Conservation (phyloP, 1,140 invertebrate species). For the Eriocheir sinensis region DNA sequence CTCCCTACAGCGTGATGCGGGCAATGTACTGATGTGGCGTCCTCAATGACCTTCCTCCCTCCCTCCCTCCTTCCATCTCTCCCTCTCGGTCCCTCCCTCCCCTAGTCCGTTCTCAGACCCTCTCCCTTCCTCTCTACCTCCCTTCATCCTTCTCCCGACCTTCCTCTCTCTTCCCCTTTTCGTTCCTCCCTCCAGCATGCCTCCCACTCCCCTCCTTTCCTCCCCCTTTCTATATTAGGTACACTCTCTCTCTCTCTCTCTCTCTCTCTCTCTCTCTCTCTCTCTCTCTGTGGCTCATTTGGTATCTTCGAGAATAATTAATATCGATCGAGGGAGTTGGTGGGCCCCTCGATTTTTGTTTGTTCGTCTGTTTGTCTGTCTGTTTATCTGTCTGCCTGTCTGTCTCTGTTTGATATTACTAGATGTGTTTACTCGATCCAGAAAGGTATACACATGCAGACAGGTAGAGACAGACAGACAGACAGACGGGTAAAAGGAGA, state of each 20-base stretch:
- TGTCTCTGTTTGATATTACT: too few species aligned
- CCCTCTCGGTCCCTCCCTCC: not conserved
- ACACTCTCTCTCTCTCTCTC: conserved; percentile 20
- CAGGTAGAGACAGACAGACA: too few species aligned
- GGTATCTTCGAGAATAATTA: too few species aligned
- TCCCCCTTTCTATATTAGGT: too few species aligned
- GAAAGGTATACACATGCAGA: too few species aligned
- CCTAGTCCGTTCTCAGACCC: not conserved
- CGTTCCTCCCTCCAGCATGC: too few species aligned
- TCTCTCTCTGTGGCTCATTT: too few species aligned
- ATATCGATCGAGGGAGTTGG: too few species aligned
- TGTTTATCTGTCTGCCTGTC: not conserved
- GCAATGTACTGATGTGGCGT: conserved; percentile 13
- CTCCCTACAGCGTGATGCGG: not conserved
- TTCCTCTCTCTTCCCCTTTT: not conserved
- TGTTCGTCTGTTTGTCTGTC: not conserved
- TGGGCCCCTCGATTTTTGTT: too few species aligned
- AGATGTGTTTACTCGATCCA: too few species aligned
- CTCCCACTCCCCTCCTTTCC: not conserved
- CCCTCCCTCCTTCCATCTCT: not conserved
- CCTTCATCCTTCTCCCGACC: not conserved
- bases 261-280: conserved; percentile 22
- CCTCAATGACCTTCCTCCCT: not conserved
- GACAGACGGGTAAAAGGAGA: too few species aligned
- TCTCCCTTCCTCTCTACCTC: not conserved